Evolutionary conservation across 2,888 invertebrate genomes (phyloP), one percentile per base, ranked within the genome.

Genomic region (Halictus quadricinctus): DNA sequence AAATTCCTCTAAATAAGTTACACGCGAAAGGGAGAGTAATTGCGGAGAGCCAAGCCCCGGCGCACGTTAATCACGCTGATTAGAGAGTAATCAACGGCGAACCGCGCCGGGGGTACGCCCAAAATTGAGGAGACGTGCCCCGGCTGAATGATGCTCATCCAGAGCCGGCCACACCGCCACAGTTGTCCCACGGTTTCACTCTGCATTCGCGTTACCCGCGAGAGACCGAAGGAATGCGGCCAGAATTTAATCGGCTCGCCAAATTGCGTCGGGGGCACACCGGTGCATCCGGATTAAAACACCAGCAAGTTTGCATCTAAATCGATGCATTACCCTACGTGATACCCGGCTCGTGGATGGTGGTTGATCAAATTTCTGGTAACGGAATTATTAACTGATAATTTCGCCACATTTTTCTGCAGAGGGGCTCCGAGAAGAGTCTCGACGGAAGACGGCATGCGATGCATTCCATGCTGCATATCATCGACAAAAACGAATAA

Each of bases 241-340:
- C 87, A 86, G 89, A 91, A 91, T 92, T 91, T 92, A 90, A 91
- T 91, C 90, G 83, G 88, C 90, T 89, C 86, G 54, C 76, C 21
- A 83, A 36, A 76, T 76, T 73, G 64, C 82, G n/a, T 70, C 74
- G 12, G 41, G 6, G 1, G 6, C 15, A 15, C 72, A 2, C 50
- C 43, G 29, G 48, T 36, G 66, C 36, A 66, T 66, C 36, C 4
- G 36, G 36, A 48, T 13, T 12, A 21, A 60, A 60, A 60, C 60
- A 60, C 60, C 15, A 29, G 2, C 29, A 13, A n/a, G 43, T 25
- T 10, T 48, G 41, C 36, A 36, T 46, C n/a, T 80, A 43, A 36
- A n/a, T 15, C 8, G 66, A 66, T 21, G 36, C 29, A 21, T 60
- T 60, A 29, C 60, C 25, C 60, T 1, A 6, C 60, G 60, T 0